Base-by-base conservation (phyloP, 1,140 invertebrate species). In the Medauroidea extradentata region DNA sequence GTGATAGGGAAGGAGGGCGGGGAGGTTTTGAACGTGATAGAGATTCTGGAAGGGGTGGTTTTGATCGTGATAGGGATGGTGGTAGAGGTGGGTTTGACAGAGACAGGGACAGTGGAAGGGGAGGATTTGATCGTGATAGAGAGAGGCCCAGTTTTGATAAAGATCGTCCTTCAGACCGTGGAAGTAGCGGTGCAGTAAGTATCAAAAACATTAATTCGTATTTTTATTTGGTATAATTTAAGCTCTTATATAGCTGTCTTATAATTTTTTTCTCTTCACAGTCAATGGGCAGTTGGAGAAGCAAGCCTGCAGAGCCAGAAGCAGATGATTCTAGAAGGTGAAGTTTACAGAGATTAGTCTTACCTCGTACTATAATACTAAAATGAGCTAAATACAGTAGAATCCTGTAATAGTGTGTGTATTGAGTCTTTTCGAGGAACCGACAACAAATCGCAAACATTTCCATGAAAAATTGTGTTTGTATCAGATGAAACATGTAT, bases 1-100 rank as follows among this genome's bases (percentile, higher is more conserved):
- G 29, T 18, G 46, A 63, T 23, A 27, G 61, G 18, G 60, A 64
- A 27, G 46, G 34, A 29, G 34, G 29, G 14, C 43, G 57, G 24
- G 38, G 25, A 34, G 19, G 46, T 16, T 50, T 50, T 24, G 29
- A 23, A 27, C 14, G 38, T 34, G 55, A 52, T 46, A 53, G 38
- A 29, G 55, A 52, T 46, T 48, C 57, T 13, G 44, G 44, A 21
- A 25, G 44, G 9, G 44, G 44, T 25, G 44, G 44, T 46, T 19
- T 21, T 13, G 44, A 46, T 13, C 18, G 44, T 7, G 44, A 25
- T 19, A 25, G 24, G n/a, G n/a, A n/a, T n/a, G n/a, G n/a, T n/a
- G 50, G 25, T 13, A 14, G 52, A n/a, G 8, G 27, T 7, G 13
- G 52, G 44, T 21, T 57, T 48, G 18, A 60, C 27, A 51, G 49